Base-by-base conservation (phyloP, 1,140 invertebrate genomes). In the Saccostrea echinata region DNA sequence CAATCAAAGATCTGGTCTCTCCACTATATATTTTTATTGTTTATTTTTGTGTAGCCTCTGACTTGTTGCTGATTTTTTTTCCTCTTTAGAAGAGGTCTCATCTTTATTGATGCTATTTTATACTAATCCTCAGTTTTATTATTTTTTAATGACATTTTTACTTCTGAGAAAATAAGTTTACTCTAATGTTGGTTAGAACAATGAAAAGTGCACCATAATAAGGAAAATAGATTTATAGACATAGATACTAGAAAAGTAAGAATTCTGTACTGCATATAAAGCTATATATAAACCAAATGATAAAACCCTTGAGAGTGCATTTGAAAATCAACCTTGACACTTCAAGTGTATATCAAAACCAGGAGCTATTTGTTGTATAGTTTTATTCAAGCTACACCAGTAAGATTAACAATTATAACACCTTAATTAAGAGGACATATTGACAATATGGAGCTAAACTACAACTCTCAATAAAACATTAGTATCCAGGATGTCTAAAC, bases 1-100 rank as follows among this genome's bases (percentile, higher is more conserved):
- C 68, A 76, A 76, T 76, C 68, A 76, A 76, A 76, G 30, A 76
- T 76, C 68, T 76, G 68, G 24, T 76, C 43, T 43, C 4, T 43
- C 21, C 57, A 64, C 4, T 6, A 24, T n/a, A 64, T 21, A 8
- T 24, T 33, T 30, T 71, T 71, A 30, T 71, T 35, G 68, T 76
- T 64, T 9, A 21, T 61, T 76, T 76, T 76, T 76, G 24, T 71
- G 35, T 61, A 18, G 55, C n/a, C n/a, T 4, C 55, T 21, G 11
- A 76, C 68, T 33, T 76, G 68, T 76, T 76, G 30, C 11, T 33
- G 11, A 76, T 76, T 33, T 13, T n/a, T 61, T 61, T n/a, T 16
- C 55, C 55, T 71, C n/a, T 30, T 61, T 16, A 1, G 18, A n/a
- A 21, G 55, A 61, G 55, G n/a, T 76, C 68, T 33, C 33, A 16